A percentile compares a stretch with the other conserved stretches of the same genome.
These are phyloP conservation scores for Ophion obscuratus DNA, from an alignment of 2,888 invertebrate genomes.

Conservation along the genomic window DNA sequence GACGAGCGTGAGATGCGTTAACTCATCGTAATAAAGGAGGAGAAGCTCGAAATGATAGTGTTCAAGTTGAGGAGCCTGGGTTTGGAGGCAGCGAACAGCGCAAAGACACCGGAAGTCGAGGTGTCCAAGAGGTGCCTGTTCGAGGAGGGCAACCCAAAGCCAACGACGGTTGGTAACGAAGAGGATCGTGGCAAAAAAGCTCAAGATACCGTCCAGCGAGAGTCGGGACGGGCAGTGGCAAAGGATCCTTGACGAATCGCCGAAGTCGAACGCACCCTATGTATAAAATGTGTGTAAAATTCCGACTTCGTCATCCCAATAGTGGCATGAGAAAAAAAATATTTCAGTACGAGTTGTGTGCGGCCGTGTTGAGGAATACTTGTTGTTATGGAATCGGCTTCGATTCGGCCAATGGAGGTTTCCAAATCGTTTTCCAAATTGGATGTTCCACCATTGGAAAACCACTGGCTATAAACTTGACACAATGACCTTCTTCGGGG, in stretches of 20 bases:
- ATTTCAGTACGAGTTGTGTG: too few relatives aligned
- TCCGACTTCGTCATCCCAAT: too few relatives aligned
- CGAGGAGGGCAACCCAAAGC: not conserved
- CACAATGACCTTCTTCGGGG: too few relatives aligned
- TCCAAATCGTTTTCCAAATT: too few relatives aligned
- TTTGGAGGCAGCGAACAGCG: not conserved
- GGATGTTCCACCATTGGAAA: too few relatives aligned
- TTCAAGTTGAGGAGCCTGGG: conserved; percentile 82
- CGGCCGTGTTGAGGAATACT: too few relatives aligned
- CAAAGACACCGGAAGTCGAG: not conserved
- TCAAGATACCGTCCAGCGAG: not conserved
- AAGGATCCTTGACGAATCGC: not conserved
- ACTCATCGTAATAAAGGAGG: conserved; percentile 84
- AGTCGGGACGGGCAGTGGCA: not conserved
- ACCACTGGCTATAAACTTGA: too few relatives aligned
- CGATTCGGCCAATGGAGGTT: too few relatives aligned
- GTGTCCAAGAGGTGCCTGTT: not conserved
- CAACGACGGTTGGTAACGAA: not conserved
- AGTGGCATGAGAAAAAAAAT: too few relatives aligned
- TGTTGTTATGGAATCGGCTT: too few relatives aligned
- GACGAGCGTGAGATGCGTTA: conserved; percentile 88
- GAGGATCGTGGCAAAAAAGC: not conserved
- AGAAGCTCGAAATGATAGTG: conserved; percentile 84
- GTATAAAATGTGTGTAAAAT: too few relatives aligned
- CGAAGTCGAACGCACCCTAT: too few relatives aligned